Evolutionary conservation across 2,888 invertebrate genomes (phyloP).

Genomic region (Linyphia triangularis): DNA sequence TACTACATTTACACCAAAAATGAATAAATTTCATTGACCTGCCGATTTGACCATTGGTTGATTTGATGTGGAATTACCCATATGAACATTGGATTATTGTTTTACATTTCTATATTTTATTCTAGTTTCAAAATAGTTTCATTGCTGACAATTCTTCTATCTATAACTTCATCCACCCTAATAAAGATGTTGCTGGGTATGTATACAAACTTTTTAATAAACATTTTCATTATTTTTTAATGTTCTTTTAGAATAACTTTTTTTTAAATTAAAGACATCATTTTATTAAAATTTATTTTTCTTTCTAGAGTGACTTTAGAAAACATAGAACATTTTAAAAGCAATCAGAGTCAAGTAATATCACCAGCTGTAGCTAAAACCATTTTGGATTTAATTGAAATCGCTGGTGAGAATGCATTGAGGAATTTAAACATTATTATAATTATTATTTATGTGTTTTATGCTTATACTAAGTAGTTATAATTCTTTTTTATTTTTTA

Average conservation of each 20-base stretch:
- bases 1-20: no score
- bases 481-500: background rate
- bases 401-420: background rate
- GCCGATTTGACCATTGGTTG: no score
- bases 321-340: background rate
- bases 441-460: background rate
- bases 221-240: background rate
- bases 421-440: background rate
- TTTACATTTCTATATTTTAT: background rate
- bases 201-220: constrained; percentile 73
- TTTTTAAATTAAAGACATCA: background rate
- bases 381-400: background rate
- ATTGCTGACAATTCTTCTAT: constrained; percentile 85
- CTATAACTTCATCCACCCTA: constrained; percentile 85
- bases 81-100: background rate
- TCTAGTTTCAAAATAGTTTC: constrained; percentile 90
- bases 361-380: background rate
- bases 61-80: no score
- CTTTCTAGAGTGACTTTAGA: background rate
- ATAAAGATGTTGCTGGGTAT: constrained; percentile 98
- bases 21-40: no score
- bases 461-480: background rate
- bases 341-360: background rate
- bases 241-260: background rate
- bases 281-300: background rate